phyloP scores from a whole-genome alignment of 2,888 invertebrate species.

The Brassicogethes aeneus region DNA sequence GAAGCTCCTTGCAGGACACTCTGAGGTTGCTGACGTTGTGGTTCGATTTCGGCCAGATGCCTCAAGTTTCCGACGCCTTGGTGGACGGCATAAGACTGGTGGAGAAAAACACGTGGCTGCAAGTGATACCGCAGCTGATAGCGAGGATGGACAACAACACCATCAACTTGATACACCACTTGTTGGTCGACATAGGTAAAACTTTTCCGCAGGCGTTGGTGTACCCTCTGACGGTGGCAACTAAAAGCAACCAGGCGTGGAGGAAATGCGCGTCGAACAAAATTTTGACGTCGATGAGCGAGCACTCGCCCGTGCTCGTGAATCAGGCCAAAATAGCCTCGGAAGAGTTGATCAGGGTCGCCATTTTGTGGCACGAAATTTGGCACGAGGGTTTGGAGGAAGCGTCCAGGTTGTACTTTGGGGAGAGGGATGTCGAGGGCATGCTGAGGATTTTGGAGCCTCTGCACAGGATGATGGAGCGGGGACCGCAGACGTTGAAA shows the following conservation, averaged over 20 bases:
- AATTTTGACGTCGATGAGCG: constrained; percentile 91
- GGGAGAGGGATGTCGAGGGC: constrained; percentile 89
- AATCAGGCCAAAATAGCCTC: constrained; percentile 94
- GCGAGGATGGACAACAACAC: constrained; percentile 96
- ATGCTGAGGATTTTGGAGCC: constrained; percentile 97
- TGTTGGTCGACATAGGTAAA: constrained; percentile 86
- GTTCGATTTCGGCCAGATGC: constrained; percentile 96
- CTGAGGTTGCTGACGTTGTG: constrained; percentile 87
- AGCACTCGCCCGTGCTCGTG: constrained; percentile 85
- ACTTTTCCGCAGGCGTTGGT: constrained; percentile 86
- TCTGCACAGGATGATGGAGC: constrained; percentile 85
- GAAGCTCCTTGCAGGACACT: constrained; percentile 93
- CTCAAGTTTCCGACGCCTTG: constrained; percentile 89
- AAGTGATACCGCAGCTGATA: constrained; percentile 97
- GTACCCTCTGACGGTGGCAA: constrained; percentile 87
- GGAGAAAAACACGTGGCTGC: constrained; percentile 97
- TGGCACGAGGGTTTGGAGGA: constrained; percentile 99
- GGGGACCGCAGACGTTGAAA: constrained; percentile 91
- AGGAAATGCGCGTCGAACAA: constrained; percentile 88
- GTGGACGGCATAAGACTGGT: constrained; percentile 86
- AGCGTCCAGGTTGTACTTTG: constrained; percentile 89
- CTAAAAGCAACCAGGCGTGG: constrained; percentile 81
- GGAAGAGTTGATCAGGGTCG: constrained; percentile 93
- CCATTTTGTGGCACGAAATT: constrained; percentile 98
- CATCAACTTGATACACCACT: constrained; percentile 81